A percentile compares a stretch with the other conserved stretches of the same genome.
Conservation (phyloP, 2,113 vertebrate species). For the Salvator merianae region DNA sequence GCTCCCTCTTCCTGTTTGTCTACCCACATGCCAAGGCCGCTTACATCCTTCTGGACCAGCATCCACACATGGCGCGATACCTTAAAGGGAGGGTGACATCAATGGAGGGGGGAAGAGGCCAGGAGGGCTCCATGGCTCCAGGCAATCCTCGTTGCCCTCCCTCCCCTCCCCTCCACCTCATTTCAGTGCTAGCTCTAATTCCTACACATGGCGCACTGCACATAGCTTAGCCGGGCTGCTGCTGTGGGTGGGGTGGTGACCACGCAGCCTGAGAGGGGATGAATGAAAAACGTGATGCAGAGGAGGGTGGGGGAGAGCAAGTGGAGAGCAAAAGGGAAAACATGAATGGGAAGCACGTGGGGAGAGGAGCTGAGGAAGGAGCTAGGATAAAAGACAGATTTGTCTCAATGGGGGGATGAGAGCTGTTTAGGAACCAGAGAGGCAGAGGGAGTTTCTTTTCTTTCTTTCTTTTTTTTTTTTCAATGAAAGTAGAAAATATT, state of each 20-base stretch:
- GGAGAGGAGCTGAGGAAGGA: not conserved
- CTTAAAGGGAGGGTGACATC: not conserved
- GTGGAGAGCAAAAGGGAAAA: not conserved
- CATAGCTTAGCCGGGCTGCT: not conserved
- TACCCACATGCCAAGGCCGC: not conserved
- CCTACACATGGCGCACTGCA: not conserved
- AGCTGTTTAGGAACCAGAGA: not conserved
- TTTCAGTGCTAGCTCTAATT: not conserved
- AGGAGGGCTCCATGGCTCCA: not conserved
- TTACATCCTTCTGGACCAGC: not conserved
- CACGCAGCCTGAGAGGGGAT: not conserved
- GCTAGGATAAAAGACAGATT: not conserved
- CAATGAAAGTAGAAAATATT: not conserved
- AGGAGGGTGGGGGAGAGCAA: not conserved
- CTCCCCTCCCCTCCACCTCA: not conserved
- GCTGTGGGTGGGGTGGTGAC: not conserved
- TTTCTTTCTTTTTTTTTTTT: not conserved
- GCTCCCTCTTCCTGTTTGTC: not conserved
- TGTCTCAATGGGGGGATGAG: not conserved
- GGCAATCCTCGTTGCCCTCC: not conserved
- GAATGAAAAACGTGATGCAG: constrained; percentile 15
- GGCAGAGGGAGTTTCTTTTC: not conserved
- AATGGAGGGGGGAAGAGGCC: not conserved
- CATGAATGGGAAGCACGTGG: not conserved
- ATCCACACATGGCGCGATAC: too few relatives aligned